Evolutionary conservation across 2,113 vertebrate genomes (phyloP).

Genomic region (Cnemophilus loriae): DNA sequence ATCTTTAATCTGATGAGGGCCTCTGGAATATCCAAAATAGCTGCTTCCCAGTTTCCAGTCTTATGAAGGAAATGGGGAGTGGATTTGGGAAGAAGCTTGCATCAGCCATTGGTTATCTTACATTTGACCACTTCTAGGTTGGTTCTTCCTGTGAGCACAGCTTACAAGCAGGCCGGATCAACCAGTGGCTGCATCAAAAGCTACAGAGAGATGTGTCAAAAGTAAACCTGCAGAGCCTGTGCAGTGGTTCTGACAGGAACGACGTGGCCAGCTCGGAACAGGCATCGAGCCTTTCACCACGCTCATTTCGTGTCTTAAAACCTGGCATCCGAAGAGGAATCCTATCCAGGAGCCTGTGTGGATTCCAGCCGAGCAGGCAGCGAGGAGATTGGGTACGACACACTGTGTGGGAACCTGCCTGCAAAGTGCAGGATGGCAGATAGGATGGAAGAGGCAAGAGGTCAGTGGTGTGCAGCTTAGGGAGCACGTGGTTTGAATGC

Average conservation of each 20-base stretch:
- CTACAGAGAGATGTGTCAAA: background rate
- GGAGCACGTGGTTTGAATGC: constrained; percentile 13
- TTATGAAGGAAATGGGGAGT: background rate
- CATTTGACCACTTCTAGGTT: background rate
- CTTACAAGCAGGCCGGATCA: background rate
- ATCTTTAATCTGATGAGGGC: background rate
- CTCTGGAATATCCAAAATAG: background rate
- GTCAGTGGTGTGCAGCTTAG: background rate
- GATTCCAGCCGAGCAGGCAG: background rate
- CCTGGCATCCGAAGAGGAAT: background rate
- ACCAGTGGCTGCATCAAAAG: background rate
- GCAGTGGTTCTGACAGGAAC: background rate
- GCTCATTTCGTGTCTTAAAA: background rate
- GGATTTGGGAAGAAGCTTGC: background rate
- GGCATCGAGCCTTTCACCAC: background rate
- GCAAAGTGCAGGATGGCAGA: background rate
- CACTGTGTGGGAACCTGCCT: background rate
- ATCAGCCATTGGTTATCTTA: background rate
- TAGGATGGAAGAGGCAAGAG: background rate
- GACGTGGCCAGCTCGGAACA: background rate
- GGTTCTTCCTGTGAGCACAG: background rate
- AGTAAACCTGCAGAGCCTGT: background rate
- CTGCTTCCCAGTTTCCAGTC: background rate
- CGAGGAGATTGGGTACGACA: background rate
- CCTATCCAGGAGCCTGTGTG: background rate